A percentile compares a stretch with the other conserved stretches of the same genome.
These are phyloP conservation scores for Drosophila lacertosa DNA, from an alignment of 1,140 invertebrate species.

Conservation along the genomic window DNA sequence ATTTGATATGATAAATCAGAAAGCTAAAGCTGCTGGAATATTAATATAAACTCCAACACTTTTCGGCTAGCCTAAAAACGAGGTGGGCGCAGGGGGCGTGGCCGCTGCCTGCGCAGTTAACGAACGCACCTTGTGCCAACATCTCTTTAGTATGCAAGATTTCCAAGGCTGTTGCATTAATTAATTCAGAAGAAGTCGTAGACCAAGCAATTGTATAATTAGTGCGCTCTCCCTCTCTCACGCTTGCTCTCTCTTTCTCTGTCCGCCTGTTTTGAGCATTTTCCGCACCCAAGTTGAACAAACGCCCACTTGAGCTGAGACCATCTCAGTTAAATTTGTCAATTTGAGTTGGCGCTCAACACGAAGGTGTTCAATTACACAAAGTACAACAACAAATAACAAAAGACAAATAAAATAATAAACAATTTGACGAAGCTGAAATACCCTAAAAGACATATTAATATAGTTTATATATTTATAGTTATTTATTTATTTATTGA, in stretches of 20 bases:
- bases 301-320: conserved; percentile 24
- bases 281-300: conserved; percentile 18
- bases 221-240: conserved; percentile 16
- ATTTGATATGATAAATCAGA: conserved; percentile 34
- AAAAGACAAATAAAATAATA: neutral
- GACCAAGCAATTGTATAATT: conserved; percentile 54
- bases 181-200: conserved; percentile 35
- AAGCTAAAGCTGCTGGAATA: conserved; percentile 11
- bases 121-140: conserved; percentile 32
- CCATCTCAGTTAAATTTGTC: conserved; percentile 38
- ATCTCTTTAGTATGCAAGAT: conserved; percentile 51
- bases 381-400: conserved; percentile 19
- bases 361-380: conserved; percentile 54
- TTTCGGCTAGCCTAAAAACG: conserved; percentile 18
- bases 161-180: conserved; percentile 50
- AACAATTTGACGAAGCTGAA: too few relatives aligned
- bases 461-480: too few relatives aligned
- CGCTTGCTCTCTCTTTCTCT: neutral
- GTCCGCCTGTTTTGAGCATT: conserved; percentile 1
- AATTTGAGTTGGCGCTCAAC: conserved; percentile 46
- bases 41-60: conserved; percentile 35
- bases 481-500: too few relatives aligned
- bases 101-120: conserved; percentile 28
- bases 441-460: too few relatives aligned
- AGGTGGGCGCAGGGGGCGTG: too few relatives aligned